Conservation (phyloP, 2,113 vertebrate genomes). For the Notarius lentiginosus region DNA sequence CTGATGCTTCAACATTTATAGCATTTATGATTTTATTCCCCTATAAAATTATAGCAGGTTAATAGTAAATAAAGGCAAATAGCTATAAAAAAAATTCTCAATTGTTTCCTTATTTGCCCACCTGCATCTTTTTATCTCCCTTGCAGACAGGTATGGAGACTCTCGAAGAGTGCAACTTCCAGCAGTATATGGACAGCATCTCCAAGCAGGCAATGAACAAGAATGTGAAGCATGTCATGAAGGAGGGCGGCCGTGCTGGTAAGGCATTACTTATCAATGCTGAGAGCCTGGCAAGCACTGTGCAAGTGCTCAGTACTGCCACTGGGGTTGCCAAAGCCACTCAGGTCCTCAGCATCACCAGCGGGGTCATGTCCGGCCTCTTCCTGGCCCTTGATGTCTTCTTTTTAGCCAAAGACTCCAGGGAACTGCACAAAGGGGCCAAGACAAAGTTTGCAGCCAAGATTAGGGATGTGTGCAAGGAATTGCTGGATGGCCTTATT, state of each 20-base stretch:
- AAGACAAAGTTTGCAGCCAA: slow-evolving; percentile 71
- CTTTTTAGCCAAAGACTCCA: slow-evolving; percentile 73
- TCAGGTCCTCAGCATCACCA: slow-evolving; percentile 70
- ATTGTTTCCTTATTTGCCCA: background rate
- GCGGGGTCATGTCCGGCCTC: slow-evolving; percentile 70
- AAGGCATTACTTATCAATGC: slow-evolving; percentile 70
- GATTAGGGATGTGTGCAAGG: slow-evolving; percentile 70
- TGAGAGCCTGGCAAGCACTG: slow-evolving; percentile 65
- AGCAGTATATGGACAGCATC: slow-evolving; percentile 69
- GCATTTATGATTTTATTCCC: background rate
- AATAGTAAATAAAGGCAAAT: background rate
- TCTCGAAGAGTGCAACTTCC: slow-evolving; percentile 72
- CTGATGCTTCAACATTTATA: background rate
- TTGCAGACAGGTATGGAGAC: slow-evolving; percentile 73
- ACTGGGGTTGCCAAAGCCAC: slow-evolving; percentile 65
- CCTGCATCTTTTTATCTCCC: background rate
- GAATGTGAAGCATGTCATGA: slow-evolving; percentile 70
- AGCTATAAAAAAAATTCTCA: background rate
- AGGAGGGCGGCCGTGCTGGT: slow-evolving; percentile 71
- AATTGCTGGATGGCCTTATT: slow-evolving; percentile 69
- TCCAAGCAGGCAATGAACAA: slow-evolving; percentile 69
- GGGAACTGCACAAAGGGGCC: slow-evolving; percentile 71
- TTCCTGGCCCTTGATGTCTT: slow-evolving; percentile 75
- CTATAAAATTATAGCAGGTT: background rate
- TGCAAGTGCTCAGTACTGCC: slow-evolving; percentile 68